A percentile compares a stretch with the other conserved stretches of the same genome.
Conservation (phyloP, 2,797 vertebrate genomes). For the Manis crassicaudata region DNA sequence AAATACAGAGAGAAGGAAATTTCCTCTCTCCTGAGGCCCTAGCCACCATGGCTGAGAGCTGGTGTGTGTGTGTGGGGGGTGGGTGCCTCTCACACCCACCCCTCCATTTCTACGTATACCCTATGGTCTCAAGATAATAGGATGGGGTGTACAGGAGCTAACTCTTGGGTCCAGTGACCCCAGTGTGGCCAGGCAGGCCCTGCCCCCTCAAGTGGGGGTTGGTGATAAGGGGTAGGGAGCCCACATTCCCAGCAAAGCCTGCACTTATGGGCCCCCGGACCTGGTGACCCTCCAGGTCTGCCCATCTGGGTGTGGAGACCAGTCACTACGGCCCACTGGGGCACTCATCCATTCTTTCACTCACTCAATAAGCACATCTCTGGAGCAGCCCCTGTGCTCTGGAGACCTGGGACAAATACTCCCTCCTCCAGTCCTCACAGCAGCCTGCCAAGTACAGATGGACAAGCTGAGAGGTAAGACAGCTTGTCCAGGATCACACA, state of each 20-base stretch:
- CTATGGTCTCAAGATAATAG: neutral
- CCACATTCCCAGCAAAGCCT: neutral
- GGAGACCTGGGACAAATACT: neutral
- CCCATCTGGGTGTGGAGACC: neutral
- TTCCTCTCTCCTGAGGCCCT: slow-evolving; percentile 6
- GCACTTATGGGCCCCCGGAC: neutral
- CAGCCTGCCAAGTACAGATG: neutral
- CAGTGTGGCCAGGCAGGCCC: neutral
- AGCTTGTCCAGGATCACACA: neutral
- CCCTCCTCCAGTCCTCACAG: neutral
- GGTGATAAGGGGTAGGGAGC: rapidly evolving
- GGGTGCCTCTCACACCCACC: neutral
- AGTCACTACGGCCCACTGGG: too few species aligned
- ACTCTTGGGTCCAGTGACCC: neutral
- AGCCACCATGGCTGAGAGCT: neutral
- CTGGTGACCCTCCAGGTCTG: neutral
- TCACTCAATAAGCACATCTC: neutral
- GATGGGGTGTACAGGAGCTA: rapidly evolving
- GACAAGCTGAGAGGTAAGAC: neutral
- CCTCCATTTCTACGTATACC: neutral
- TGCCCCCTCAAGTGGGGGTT: neutral
- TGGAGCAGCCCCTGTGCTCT: neutral
- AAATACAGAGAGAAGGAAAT: slow-evolving; percentile 48
- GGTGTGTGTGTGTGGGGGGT: too few species aligned
- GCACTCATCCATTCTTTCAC: neutral